Conservation (phyloP, 2,113 vertebrate genomes). For the Pituophis catenifer region DNA sequence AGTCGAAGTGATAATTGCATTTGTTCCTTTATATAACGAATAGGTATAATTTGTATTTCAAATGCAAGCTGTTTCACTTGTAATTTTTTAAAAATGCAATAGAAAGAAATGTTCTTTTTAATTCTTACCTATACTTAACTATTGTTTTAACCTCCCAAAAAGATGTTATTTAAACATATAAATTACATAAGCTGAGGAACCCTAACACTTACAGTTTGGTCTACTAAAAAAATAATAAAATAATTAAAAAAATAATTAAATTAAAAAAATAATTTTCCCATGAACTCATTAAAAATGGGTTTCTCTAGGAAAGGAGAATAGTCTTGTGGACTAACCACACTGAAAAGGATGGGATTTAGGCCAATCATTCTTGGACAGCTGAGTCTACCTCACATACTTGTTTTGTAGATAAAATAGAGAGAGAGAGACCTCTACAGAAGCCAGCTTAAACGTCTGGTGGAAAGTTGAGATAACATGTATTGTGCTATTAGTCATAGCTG, state of each 20-base stretch:
- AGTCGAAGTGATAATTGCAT: background rate
- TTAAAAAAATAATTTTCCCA: background rate
- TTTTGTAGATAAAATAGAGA: background rate
- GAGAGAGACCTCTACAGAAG: background rate
- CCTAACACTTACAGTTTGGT: no score
- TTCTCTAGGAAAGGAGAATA: background rate
- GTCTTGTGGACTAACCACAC: background rate
- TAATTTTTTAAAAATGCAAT: background rate
- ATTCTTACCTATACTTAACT: background rate
- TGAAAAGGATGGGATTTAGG: background rate
- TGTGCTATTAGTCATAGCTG: background rate
- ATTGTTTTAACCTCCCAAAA: background rate
- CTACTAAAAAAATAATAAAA: no score
- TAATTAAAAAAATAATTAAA: no score
- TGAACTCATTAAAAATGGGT: background rate
- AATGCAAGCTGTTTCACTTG: background rate
- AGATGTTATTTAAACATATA: background rate
- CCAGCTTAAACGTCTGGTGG: background rate
- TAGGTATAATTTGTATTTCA: background rate
- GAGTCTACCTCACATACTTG: background rate
- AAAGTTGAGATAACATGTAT: background rate
- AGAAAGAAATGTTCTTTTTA: background rate
- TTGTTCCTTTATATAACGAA: background rate
- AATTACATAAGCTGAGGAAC: background rate
- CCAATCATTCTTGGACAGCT: background rate